Conservation (phyloP, 2,113 vertebrate genomes). For the Austrofundulus limnaeus region DNA sequence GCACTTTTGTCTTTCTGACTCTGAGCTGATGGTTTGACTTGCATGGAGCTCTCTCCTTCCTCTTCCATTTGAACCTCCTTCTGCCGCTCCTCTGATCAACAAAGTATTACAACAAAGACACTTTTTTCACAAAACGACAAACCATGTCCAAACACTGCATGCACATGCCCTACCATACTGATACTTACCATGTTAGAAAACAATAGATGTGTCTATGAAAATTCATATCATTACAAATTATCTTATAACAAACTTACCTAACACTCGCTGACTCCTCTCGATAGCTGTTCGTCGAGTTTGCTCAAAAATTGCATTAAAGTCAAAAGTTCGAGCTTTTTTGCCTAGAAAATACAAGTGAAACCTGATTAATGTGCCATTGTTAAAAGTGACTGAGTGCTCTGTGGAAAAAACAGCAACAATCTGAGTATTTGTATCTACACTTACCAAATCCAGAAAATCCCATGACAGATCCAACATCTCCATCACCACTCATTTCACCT, state of each 20-base stretch:
- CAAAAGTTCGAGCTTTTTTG: slow-evolving; percentile 96
- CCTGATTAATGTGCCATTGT: neutral
- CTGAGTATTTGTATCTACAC: neutral
- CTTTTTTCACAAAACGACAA: neutral
- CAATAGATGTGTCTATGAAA: too few relatives aligned
- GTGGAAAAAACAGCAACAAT: neutral
- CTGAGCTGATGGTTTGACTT: slow-evolving; percentile 27
- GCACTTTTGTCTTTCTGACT: slow-evolving; percentile 38
- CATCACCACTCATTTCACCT: slow-evolving; percentile 49
- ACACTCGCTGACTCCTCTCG: slow-evolving; percentile 87
- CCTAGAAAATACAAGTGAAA: slow-evolving; percentile 70
- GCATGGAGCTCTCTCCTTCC: slow-evolving; percentile 52
- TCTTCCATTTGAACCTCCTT: slow-evolving; percentile 45
- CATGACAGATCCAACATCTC: slow-evolving; percentile 78
- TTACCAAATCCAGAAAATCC: slow-evolving; percentile 83
- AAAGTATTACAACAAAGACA: neutral
- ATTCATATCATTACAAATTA: too few relatives aligned
- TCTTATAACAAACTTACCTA: slow-evolving; percentile 78
- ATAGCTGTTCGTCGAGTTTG: slow-evolving; percentile 94
- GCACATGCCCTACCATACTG: neutral
- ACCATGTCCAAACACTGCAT: neutral
- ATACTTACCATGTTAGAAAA: too few relatives aligned
- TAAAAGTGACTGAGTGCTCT: neutral
- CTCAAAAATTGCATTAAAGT: slow-evolving; percentile 95
- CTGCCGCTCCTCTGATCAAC: slow-evolving; percentile 66